Percentiles rank a stretch among this genome's conserved stretches.
Conservation (phyloP, 1,140 invertebrate species). For the Oedothorax gibbosus region DNA sequence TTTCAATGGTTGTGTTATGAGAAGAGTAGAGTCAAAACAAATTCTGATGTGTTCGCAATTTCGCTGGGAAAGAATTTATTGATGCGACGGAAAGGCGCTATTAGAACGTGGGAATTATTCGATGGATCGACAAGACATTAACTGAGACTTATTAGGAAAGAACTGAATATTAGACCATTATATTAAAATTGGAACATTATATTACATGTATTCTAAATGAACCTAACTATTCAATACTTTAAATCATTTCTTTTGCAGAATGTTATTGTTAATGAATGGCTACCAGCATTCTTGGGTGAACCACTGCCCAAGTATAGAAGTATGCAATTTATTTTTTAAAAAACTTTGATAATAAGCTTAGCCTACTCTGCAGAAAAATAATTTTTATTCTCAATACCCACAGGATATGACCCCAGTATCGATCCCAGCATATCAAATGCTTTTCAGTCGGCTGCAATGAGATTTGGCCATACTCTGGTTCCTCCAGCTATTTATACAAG, state of each 20-base stretch:
- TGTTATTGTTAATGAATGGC: slow-evolving; percentile 72
- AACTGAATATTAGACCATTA: no score
- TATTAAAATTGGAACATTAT: no score
- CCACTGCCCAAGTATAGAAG: slow-evolving; percentile 54
- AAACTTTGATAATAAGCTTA: neutral
- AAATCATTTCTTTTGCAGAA: slow-evolving; percentile 62
- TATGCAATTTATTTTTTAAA: neutral
- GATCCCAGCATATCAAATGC: slow-evolving; percentile 79
- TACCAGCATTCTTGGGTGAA: slow-evolving; percentile 70
- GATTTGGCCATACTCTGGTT: slow-evolving; percentile 77
- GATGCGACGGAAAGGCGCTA: no score
- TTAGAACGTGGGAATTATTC: no score
- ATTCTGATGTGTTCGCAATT: no score
- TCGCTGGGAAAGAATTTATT: no score
- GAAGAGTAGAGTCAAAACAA: no score
- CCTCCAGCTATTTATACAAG: slow-evolving; percentile 69
- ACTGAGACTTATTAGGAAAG: no score
- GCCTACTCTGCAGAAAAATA: no score
- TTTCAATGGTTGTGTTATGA: no score
- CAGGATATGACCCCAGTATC: slow-evolving; percentile 75
- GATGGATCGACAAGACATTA: no score
- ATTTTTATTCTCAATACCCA: neutral
- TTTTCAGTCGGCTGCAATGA: slow-evolving; percentile 78
- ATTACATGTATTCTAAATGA: no score
- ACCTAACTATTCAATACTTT: slow-evolving; percentile 5